phyloP scores from a whole-genome alignment of 2,113 vertebrate species.

The pig (Sus scrofa) region T2T-Sscrofa CM000827.6:48238501-48239000 shows the following conservation, averaged over 20 bases:
- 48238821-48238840: constrained; percentile 55
- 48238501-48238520: neutral
- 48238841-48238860: neutral
- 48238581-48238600: neutral
- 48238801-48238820: constrained; percentile 33
- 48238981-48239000: constrained; percentile 67
- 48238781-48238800: constrained; percentile 49
- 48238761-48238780: constrained; percentile 62
- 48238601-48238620: constrained; percentile 52
- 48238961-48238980: constrained; percentile 64
- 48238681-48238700: constrained; percentile 61
- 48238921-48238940: constrained; percentile 60
- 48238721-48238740: constrained; percentile 64
- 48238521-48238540: neutral
- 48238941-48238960: constrained; percentile 73
- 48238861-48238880: neutral
- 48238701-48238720: constrained; percentile 47
- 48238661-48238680: constrained; percentile 72
- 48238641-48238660: constrained; percentile 66
- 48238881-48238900: neutral
- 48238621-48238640: constrained; percentile 53
- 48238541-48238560: neutral
- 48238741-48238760: constrained; percentile 57
- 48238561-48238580: constrained; percentile 36
- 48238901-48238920: constrained; percentile 25